phyloP scores from a whole-genome alignment of 2,888 invertebrate genomes.

The Onthophagus sagittarius region DNA sequence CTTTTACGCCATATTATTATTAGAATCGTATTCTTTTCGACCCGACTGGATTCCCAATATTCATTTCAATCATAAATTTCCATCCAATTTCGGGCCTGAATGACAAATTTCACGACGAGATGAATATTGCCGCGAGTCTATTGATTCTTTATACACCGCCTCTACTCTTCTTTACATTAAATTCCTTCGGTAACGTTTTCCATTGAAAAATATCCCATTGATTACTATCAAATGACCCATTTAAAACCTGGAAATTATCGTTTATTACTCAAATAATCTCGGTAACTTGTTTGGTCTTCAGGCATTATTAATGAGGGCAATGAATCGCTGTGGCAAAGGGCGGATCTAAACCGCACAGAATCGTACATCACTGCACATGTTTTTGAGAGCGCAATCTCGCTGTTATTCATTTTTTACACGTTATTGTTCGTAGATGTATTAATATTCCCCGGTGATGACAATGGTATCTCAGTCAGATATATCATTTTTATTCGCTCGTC shows the following conservation, averaged over 20 bases:
- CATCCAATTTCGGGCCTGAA: slow-evolving; percentile 50
- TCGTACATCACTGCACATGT: slow-evolving; percentile 2
- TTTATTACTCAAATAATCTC: not conserved
- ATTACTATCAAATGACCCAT: too few relatives aligned
- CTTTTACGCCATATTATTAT: slow-evolving; percentile 40
- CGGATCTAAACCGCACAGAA: not conserved
- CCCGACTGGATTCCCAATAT: slow-evolving; percentile 43
- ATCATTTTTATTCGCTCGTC: slow-evolving; percentile 25
- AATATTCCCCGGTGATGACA: slow-evolving; percentile 21
- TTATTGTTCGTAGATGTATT: slow-evolving; percentile 22
- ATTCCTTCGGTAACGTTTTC: not conserved
- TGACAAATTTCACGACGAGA: slow-evolving; percentile 50
- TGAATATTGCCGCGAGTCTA: slow-evolving; percentile 47
- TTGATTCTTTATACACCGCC: slow-evolving; percentile 41
- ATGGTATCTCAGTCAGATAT: slow-evolving; percentile 19
- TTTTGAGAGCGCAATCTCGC: not conserved
- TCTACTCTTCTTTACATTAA: slow-evolving; percentile 34
- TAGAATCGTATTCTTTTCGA: slow-evolving; percentile 45
- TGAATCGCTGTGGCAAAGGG: not conserved
- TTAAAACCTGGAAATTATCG: not conserved
- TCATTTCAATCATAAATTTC: slow-evolving; percentile 51
- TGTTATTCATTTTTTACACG: slow-evolving; percentile 22
- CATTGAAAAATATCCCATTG: not conserved
- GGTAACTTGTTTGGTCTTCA: not conserved
- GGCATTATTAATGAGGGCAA: not conserved